Evolutionary conservation across 2,113 vertebrate genomes (phyloP).

Genomic region (Budorcas taxicolor): DNA sequence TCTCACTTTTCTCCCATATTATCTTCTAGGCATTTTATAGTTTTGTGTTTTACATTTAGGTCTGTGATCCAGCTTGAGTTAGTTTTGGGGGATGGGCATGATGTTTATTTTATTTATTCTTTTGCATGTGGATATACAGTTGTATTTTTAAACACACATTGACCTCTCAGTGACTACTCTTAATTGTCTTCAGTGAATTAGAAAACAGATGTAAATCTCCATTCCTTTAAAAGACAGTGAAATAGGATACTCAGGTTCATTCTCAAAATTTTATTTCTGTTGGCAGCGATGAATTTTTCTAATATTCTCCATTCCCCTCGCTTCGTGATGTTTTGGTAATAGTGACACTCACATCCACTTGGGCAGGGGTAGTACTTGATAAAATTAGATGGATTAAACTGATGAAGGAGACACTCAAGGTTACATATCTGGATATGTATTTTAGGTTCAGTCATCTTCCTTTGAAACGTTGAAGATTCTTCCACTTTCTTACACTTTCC

Average conservation of each 20-base stretch:
- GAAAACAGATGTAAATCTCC: neutral
- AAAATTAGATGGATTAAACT: neutral
- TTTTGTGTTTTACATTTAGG: neutral
- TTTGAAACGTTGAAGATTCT: neutral
- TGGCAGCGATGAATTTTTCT: conserved; percentile 25
- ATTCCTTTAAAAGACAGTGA: neutral
- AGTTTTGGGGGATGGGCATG: neutral
- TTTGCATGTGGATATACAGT: neutral
- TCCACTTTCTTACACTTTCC: neutral
- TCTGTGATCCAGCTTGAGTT: neutral
- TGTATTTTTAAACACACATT: neutral
- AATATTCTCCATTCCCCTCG: neutral
- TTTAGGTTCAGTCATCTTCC: neutral
- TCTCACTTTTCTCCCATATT: neutral
- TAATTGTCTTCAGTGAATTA: neutral
- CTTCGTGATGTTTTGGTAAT: neutral
- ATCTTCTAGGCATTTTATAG: neutral
- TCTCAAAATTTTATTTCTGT: conserved; percentile 20
- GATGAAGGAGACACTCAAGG: neutral
- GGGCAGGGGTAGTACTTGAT: neutral
- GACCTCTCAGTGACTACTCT: neutral
- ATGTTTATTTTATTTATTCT: neutral
- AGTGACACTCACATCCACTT: neutral
- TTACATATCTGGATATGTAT: neutral
- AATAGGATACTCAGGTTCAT: neutral